These are phyloP conservation scores for Ophioninae sp. DNA, from an alignment of 2,888 invertebrate genomes.

Conservation along the genomic window DNA sequence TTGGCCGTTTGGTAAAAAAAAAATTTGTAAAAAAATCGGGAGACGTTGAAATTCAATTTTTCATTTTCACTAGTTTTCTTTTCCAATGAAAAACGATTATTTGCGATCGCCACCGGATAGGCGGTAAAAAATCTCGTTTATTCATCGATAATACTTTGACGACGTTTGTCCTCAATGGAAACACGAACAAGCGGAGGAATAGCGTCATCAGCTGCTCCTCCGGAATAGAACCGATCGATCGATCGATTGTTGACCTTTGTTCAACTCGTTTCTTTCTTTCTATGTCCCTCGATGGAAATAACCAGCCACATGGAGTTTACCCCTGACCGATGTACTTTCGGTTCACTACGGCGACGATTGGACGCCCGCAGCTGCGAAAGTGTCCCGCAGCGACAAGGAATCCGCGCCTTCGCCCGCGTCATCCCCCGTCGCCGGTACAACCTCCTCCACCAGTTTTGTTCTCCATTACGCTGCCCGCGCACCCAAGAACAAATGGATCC, in stretches of 20 bases:
- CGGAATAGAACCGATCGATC: not conserved
- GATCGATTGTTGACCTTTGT: not conserved
- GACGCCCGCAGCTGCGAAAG: conserved; percentile 76
- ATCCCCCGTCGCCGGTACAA: conserved; percentile 57
- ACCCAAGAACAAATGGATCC: conserved; percentile 84
- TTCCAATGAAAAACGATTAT: too few species aligned
- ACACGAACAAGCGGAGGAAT: too few species aligned
- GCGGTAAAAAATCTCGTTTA: too few species aligned
- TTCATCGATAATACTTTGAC: too few species aligned
- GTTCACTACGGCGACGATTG: conserved; percentile 81
- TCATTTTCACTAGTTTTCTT: too few species aligned
- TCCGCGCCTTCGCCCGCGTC: conserved; percentile 66
- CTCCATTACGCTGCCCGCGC: conserved; percentile 85
- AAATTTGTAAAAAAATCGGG: too few species aligned
- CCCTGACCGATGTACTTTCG: conserved; percentile 83
- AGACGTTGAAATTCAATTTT: too few species aligned
- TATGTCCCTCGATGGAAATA: conserved; percentile 56
- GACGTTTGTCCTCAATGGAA: too few species aligned
- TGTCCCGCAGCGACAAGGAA: conserved; percentile 74
- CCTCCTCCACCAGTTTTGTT: conserved; percentile 82
- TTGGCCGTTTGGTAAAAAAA: too few species aligned
- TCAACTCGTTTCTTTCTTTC: not conserved
- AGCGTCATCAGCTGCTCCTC: too few species aligned
- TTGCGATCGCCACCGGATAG: too few species aligned
- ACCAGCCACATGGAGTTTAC: conserved; percentile 83